Evolutionary conservation across 2,113 vertebrate species (phyloP).

Genomic region (Felis chaus): DNA sequence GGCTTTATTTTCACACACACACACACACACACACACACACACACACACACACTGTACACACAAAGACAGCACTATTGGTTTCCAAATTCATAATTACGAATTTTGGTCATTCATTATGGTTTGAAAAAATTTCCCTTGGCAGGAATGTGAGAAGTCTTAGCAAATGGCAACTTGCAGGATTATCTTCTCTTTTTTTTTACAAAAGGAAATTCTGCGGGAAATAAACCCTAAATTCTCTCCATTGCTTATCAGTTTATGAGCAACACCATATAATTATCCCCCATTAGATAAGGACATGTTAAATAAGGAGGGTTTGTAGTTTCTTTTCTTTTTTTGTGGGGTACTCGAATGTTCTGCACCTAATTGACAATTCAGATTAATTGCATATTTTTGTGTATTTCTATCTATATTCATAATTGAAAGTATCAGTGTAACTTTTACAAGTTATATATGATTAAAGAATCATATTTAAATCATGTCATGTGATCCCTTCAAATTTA

Average conservation of each 20-base stretch:
- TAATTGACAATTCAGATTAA: neutral
- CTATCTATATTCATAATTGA: neutral
- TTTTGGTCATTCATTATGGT: neutral
- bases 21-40: neutral
- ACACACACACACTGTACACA: neutral
- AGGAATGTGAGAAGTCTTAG: neutral
- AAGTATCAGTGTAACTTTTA: neutral
- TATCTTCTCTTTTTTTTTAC: neutral
- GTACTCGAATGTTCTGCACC: accelerated
- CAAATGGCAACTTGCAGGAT: neutral
- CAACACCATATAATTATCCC: neutral
- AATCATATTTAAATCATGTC: neutral
- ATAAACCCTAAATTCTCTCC: neutral
- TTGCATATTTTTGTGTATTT: neutral
- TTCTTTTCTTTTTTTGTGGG: neutral
- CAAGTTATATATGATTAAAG: neutral
- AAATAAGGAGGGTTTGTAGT: neutral
- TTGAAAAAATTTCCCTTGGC: neutral
- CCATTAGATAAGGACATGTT: neutral
- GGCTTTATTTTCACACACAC: neutral
- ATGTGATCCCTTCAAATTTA: neutral
- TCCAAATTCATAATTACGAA: neutral
- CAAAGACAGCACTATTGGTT: neutral
- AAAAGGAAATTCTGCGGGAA: neutral
- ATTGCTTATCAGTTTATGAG: neutral